These are phyloP conservation scores for Fragum fragum DNA, from an alignment of 2,888 invertebrate genomes.

Conservation along the genomic window DNA sequence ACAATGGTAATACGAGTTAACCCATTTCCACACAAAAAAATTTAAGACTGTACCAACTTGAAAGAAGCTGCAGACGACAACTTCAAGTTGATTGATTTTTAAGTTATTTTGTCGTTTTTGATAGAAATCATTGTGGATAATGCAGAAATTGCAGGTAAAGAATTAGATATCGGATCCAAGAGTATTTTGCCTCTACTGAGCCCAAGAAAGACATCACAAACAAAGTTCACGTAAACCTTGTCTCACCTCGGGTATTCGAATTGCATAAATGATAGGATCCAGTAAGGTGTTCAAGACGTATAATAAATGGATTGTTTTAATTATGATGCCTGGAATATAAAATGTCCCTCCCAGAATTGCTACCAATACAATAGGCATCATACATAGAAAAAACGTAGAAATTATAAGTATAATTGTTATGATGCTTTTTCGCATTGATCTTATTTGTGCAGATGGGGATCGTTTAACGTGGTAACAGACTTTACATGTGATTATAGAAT, in stretches of 20 bases:
- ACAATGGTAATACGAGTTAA: too few relatives aligned
- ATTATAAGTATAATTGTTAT: not conserved
- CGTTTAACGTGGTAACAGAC: not conserved
- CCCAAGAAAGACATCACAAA: too few relatives aligned
- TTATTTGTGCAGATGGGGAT: not conserved
- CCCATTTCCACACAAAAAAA: too few relatives aligned
- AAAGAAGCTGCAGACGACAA: too few relatives aligned
- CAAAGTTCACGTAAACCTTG: not conserved
- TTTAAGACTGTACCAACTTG: too few relatives aligned
- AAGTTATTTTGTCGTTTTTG: too few relatives aligned
- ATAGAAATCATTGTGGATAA: too few relatives aligned
- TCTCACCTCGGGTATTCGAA: constrained; percentile 5
- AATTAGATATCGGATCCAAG: too few relatives aligned
- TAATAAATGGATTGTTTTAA: not conserved
- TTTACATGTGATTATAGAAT: not conserved
- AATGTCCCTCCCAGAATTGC: not conserved
- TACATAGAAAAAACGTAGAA: not conserved
- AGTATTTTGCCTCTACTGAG: too few relatives aligned
- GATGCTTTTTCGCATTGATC: not conserved
- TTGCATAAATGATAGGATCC: constrained; percentile 1
- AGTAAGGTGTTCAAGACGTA: not conserved
- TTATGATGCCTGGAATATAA: not conserved
- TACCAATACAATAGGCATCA: not conserved
- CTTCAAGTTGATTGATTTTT: too few relatives aligned
- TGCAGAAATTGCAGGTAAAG: too few relatives aligned